phyloP scores from a whole-genome alignment of 2,113 vertebrate species.

The Noturus placidus region DNA sequence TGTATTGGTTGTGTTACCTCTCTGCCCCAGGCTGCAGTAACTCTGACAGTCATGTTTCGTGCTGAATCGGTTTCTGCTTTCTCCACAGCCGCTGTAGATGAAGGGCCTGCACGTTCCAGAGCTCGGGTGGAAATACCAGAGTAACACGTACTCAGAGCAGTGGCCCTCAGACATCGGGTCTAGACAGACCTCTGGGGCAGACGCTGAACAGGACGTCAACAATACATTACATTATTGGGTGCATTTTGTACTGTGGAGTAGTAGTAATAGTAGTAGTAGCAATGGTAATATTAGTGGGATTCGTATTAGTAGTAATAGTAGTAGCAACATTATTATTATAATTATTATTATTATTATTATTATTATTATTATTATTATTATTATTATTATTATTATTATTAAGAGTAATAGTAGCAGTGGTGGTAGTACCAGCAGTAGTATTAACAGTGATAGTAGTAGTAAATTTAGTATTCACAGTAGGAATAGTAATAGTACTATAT shows the following conservation, averaged over 20 bases:
- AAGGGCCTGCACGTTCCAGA: conserved; percentile 78
- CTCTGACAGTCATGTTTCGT: conserved; percentile 71
- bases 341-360: too few species aligned
- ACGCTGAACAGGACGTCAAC: not conserved
- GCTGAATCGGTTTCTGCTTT: conserved; percentile 80
- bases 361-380: too few species aligned
- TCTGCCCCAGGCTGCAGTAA: conserved; percentile 58
- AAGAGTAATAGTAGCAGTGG: too few species aligned
- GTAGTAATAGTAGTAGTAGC: not conserved
- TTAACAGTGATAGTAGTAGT: not conserved
- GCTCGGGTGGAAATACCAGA: conserved; percentile 80
- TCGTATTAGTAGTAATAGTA: not conserved
- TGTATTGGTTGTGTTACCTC: conserved; percentile 46
- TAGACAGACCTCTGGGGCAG: conserved; percentile 66
- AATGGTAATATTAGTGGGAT: too few species aligned
- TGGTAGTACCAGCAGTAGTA: too few species aligned
- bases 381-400: too few species aligned
- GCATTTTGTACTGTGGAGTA: not conserved
- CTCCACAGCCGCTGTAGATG: conserved; percentile 81
- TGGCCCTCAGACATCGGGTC: conserved; percentile 81
- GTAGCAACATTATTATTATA: too few species aligned
- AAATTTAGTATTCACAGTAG: not conserved
- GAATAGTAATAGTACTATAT: not conserved
- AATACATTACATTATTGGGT: not conserved
- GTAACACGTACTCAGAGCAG: conserved; percentile 74